Base-by-base conservation (phyloP, 2,113 vertebrate species). In the Chroicocephalus ridibundus region DNA sequence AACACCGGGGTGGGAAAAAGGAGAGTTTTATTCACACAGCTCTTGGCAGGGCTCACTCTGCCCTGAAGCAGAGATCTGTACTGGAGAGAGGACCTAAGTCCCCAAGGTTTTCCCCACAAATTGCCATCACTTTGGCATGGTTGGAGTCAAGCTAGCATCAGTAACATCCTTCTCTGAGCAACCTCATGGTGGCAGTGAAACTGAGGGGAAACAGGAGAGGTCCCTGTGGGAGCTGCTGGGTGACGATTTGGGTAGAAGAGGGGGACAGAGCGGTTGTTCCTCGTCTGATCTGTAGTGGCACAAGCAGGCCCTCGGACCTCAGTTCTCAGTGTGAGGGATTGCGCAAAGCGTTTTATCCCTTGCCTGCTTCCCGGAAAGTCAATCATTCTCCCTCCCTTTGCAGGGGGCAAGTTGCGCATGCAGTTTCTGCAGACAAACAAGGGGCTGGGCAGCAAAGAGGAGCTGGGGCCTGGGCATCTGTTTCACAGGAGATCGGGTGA, bases 391-490 rank as follows among this genome's bases (percentile, higher is more conserved):
- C 25, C 58, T 77, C 25, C 38, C 31, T 92, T 92, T 60, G 47
- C 19, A 2, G 62, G 57, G 49, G 58, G 22, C 71, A 79, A 91
- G 76, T n/a, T 75, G 51, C 34, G 49, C 16, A 3, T n/a, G 29
- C 54, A 46, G 51, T 57, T 94, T 70, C 71, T 80, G 36, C 81
- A 85, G 84, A 22, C 31, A 34, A 61, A 88, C 40, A n/a, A 79
- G 61, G 36, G 40, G 32, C 25, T 80, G 68, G 38, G 51, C 51
- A 74, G n/a, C 49, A 52, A 82, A 88, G 27, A 70, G 72, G 38
- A 77, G 26, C 92, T 90, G 94, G 31, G 51, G 29, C 25, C 29
- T 51, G 68, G 68, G 88, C 86, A 86, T 90, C 90, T 95, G 93
- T 93, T 90, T 68, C 3, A 3, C 42, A 71, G 90, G 71, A 92